Conservation (phyloP, 2,888 invertebrate species). For the Drosophila kuntzei region DNA sequence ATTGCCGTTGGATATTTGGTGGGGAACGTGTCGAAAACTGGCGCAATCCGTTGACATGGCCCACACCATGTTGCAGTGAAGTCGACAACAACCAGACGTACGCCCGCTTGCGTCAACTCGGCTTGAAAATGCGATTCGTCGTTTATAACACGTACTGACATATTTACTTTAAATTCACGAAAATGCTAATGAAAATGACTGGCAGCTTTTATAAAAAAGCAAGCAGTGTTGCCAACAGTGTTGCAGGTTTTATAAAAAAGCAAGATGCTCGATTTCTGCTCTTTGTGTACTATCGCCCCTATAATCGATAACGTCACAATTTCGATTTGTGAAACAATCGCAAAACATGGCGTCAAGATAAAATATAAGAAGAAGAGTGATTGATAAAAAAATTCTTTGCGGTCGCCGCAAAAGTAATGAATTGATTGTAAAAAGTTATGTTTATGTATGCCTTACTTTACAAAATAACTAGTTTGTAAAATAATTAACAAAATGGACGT, state of each 20-base stretch:
- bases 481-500: constrained; percentile 58
- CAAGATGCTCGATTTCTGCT: constrained; percentile 17
- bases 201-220: constrained; percentile 48
- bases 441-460: constrained; percentile 33
- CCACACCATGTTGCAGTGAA: constrained; percentile 99
- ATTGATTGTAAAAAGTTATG: constrained; percentile 41
- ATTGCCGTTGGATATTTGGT: constrained; percentile 94
- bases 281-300: constrained; percentile 11
- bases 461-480: constrained; percentile 50
- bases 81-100: constrained; percentile 96
- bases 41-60: constrained; percentile 97
- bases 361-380: constrained; percentile 54
- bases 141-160: constrained; percentile 84
- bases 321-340: background rate
- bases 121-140: constrained; percentile 91
- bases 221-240: no score
- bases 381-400: constrained; percentile 49
- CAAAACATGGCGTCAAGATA: constrained; percentile 64
- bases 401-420: constrained; percentile 57
- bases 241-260: constrained; percentile 48
- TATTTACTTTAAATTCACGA: constrained; percentile 52
- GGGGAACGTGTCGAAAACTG: constrained; percentile 95
- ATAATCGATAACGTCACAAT: constrained; percentile 29
- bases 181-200: constrained; percentile 59
- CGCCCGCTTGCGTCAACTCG: constrained; percentile 93